Evolutionary conservation across 1,140 invertebrate species (phyloP).

Genomic region (Rhagoletis zephyria): DNA sequence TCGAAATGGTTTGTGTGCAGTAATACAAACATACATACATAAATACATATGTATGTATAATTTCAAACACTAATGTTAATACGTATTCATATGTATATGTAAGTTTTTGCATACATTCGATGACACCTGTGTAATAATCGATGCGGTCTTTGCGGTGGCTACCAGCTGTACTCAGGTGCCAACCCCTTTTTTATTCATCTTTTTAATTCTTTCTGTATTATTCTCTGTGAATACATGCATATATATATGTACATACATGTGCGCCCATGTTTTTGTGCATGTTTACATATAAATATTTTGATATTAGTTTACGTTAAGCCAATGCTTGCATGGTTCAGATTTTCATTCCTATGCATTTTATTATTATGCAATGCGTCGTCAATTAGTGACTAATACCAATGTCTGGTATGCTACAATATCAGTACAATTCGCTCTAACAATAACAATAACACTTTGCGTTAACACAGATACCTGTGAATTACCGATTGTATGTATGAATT

Average conservation of each 20-base stretch:
- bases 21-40: neutral
- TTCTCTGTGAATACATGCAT: neutral
- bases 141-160: neutral
- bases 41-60: neutral
- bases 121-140: slow-evolving; percentile 37
- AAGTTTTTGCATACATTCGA: neutral
- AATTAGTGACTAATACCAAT: slow-evolving; percentile 47
- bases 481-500: slow-evolving; percentile 27
- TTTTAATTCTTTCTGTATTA: slow-evolving; percentile 11
- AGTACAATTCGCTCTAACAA: neutral
- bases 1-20: too few species aligned
- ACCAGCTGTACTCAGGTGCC: neutral
- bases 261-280: neutral
- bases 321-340: slow-evolving; percentile 30
- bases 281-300: slow-evolving; percentile 6
- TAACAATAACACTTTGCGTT: neutral
- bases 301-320: neutral
- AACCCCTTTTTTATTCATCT: neutral
- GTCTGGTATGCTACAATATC: neutral
- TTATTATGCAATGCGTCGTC: slow-evolving; percentile 28
- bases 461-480: neutral
- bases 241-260: neutral
- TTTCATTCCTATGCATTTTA: neutral
- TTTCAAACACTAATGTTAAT: too few species aligned
- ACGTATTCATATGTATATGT: neutral